A percentile compares a stretch with the other conserved stretches of the same genome.
Evolutionary conservation across 2,797 vertebrate genomes (phyloP).

Genomic region (Sitta carolinensis): DNA sequence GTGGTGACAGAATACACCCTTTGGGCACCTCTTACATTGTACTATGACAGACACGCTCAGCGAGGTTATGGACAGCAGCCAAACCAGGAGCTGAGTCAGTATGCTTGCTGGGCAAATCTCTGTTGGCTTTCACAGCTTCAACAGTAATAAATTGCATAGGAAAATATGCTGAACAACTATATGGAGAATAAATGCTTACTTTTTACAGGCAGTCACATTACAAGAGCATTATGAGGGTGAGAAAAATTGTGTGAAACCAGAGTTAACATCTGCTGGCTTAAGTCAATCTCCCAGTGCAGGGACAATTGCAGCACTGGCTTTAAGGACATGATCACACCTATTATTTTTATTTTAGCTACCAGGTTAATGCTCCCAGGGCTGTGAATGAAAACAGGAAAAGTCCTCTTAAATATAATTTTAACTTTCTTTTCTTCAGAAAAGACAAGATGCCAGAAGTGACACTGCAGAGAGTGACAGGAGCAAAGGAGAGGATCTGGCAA

Average conservation of each 20-base stretch:
- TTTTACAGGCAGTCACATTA: background rate
- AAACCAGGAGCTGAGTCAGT: background rate
- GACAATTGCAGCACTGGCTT: background rate
- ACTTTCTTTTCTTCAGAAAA: slow-evolving; percentile 67
- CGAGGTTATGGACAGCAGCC: background rate
- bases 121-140: background rate
- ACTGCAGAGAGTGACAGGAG: slow-evolving; percentile 77
- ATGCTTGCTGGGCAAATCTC: background rate
- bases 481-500: slow-evolving; percentile 52
- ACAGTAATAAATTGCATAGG: background rate
- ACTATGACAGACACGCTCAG: background rate
- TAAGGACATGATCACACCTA: background rate
- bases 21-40: background rate
- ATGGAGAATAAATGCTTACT: background rate
- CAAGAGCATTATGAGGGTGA: background rate
- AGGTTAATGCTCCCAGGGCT: background rate
- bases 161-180: background rate
- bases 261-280: background rate
- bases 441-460: slow-evolving; percentile 82
- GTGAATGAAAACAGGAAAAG: background rate
- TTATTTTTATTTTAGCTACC: background rate
- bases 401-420: background rate
- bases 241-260: background rate
- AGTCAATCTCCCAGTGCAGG: background rate
- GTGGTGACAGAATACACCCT: background rate